Evolutionary conservation across 2,113 vertebrate genomes (phyloP).

Genomic region (Varanus komodoensis): DNA sequence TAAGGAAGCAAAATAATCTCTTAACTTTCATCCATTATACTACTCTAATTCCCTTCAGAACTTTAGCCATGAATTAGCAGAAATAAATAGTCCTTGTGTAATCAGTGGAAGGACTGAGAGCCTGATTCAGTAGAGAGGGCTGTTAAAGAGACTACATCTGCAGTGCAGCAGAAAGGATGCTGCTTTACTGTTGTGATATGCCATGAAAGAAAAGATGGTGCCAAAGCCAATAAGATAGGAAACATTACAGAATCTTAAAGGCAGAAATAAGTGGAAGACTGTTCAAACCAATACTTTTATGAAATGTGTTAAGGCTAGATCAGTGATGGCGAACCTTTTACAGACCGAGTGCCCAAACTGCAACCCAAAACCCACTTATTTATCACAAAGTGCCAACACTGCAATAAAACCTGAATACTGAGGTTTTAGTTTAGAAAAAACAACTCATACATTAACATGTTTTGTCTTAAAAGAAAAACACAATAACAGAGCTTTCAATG

Average conservation of each 20-base stretch:
- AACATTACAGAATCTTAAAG: neutral
- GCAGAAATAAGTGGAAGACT: neutral
- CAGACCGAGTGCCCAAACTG: no score
- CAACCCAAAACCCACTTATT: no score
- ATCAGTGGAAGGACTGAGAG: neutral
- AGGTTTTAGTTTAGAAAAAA: no score
- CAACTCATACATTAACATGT: no score
- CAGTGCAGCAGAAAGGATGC: neutral
- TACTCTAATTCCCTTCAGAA: neutral
- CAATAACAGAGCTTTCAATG: no score
- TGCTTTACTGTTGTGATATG: neutral
- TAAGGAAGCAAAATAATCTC: accelerated
- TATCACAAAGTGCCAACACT: no score
- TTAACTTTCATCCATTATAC: neutral
- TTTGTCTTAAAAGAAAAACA: no score
- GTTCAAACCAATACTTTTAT: neutral
- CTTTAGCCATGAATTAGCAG: neutral
- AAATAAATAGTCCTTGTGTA: neutral
- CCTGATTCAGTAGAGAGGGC: neutral
- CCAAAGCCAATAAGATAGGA: neutral
- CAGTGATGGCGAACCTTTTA: no score
- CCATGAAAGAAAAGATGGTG: neutral
- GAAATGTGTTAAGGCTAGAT: neutral
- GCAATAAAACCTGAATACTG: no score
- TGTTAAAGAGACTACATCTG: neutral